A percentile compares a stretch with the other conserved stretches of the same genome.
These are phyloP conservation scores for Limnephilus lunatus DNA, from an alignment of 2,888 invertebrate species.

Conservation along the genomic window DNA sequence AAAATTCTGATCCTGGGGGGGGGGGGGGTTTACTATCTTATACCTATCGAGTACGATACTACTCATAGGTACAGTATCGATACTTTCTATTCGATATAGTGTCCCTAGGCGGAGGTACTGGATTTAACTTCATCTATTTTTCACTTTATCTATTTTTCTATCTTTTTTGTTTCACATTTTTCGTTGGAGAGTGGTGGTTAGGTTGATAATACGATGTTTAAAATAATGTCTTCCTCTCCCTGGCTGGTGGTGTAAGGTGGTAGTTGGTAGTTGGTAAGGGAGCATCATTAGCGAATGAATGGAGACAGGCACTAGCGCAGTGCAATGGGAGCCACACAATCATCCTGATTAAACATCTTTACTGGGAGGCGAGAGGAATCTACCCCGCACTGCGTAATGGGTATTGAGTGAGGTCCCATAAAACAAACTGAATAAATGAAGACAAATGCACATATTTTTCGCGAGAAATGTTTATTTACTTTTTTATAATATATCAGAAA, in stretches of 20 bases:
- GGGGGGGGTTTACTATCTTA: too few relatives aligned
- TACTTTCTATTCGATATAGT: too few relatives aligned
- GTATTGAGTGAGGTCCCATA: background rate
- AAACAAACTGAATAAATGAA: background rate
- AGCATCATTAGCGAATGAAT: constrained; percentile 52
- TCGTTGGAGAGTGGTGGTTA: too few relatives aligned
- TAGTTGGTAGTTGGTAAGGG: background rate
- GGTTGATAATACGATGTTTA: background rate
- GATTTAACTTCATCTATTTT: too few relatives aligned
- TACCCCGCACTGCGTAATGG: background rate
- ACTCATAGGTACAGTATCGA: too few relatives aligned
- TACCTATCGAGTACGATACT: too few relatives aligned
- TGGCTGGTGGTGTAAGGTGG: background rate
- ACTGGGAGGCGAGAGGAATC: background rate
- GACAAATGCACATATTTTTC: background rate
- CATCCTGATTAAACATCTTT: constrained; percentile 43
- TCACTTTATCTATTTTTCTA: too few relatives aligned
- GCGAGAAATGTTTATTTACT: background rate
- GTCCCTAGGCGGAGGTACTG: too few relatives aligned
- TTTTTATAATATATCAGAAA: background rate
- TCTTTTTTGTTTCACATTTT: too few relatives aligned
- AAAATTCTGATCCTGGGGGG: too few relatives aligned
- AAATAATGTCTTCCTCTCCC: background rate
- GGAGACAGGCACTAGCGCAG: constrained; percentile 5
- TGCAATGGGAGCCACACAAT: constrained; percentile 32